These are phyloP conservation scores for Plagodis dolabraria DNA, from an alignment of 2,888 invertebrate species.

Conservation along the genomic window DNA sequence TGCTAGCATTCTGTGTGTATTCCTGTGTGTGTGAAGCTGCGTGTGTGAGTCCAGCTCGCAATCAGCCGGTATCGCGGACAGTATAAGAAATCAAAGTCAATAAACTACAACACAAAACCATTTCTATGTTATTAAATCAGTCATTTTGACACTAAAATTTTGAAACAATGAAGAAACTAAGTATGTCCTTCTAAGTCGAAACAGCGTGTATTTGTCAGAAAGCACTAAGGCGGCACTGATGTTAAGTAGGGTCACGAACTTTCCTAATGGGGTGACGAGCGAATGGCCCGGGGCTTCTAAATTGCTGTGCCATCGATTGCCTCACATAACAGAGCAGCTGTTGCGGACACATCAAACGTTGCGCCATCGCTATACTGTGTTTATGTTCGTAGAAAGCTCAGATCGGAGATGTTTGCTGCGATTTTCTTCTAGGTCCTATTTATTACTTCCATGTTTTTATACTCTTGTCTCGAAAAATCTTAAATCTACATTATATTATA, in stretches of 20 bases:
- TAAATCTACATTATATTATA: no score
- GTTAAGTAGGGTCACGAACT: slow-evolving; percentile 18
- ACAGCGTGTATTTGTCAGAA: neutral
- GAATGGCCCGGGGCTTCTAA: slow-evolving; percentile 22
- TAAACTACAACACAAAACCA: no score
- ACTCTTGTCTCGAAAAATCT: neutral
- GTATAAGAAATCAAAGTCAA: no score
- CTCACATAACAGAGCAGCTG: slow-evolving; percentile 12
- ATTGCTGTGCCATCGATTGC: slow-evolving; percentile 21
- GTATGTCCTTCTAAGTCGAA: no score
- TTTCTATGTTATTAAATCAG: no score
- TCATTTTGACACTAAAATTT: no score
- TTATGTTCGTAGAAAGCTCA: slow-evolving; percentile 1
- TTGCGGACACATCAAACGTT: slow-evolving; percentile 16
- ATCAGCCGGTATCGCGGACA: no score
- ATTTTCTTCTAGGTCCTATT: neutral
- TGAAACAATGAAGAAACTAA: no score
- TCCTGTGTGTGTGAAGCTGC: no score
- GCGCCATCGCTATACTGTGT: neutral
- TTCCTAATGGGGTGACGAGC: slow-evolving; percentile 18
- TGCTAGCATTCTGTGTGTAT: no score
- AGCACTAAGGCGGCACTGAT: neutral
- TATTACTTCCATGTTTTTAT: neutral
- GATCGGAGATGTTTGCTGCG: neutral
- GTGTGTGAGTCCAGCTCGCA: no score